Base-by-base conservation (phyloP, 2,113 vertebrate genomes). In the Nycticorax nycticorax region DNA sequence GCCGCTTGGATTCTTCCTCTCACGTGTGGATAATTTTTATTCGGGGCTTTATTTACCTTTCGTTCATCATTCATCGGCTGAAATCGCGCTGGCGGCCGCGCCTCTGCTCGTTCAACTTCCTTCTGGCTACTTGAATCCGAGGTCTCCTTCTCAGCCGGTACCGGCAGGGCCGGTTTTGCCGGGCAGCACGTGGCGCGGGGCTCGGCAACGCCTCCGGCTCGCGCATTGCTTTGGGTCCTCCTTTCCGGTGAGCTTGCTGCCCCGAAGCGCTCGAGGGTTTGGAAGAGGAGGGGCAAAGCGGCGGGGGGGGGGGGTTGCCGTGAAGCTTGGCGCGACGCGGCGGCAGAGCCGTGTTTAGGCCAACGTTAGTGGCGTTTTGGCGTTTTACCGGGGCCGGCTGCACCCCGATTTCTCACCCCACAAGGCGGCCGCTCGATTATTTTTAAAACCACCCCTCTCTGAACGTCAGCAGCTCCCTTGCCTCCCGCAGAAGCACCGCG, bases 141-240 rank as follows among this genome's bases (percentile, higher is more conserved):
- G 8, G 12, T 26, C 59, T 35, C 50, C 33, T 35, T 11, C 20
- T 19, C 12, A 21, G 12, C 41, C 3, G 21, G 52, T 37, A 16
- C 78, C 10, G 6, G 63, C n/a, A 32, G 39, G n/a, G n/a, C 79
- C 10, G 43, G 79, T 82, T 82, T 48, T 33, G 22, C 64, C 17
- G 2, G 79, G 79, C 21, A 4, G 16, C 33, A 18, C 5, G 7
- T 1, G 20, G 50, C 7, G 0, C 8, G 10, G 20, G 26, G 32
- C 24, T 53, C 5, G 37, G 32, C 30, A 4, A 1, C 2, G 23
- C 19, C 3, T 5, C 50, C 5, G 30, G 30, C 60, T 66, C 6
- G 4, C 24, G 0, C 37, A 0, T 28, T 1, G 6, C 6, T 55
- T 23, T 11, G 50, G 19, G 5, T 37, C 41, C 24, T 66, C 37